Evolutionary conservation across 2,888 invertebrate genomes (phyloP).

Genomic region (Pediacus dermestoides): DNA sequence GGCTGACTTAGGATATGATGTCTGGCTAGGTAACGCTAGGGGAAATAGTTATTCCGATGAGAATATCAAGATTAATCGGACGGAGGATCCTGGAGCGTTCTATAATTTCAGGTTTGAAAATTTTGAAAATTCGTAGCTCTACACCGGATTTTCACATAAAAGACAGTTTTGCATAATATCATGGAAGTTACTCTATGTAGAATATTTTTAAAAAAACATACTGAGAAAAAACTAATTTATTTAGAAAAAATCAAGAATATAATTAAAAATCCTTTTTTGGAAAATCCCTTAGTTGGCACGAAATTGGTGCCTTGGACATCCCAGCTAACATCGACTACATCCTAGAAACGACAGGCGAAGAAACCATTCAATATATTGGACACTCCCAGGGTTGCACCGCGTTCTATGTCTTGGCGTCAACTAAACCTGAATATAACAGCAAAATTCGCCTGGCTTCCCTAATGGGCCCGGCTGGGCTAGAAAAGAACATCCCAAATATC

Average conservation of each 20-base stretch:
- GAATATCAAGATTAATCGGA: conserved; percentile 53
- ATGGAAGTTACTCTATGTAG: too few relatives aligned
- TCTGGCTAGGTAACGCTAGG: too few relatives aligned
- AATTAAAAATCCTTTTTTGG: too few relatives aligned
- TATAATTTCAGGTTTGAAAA: conserved; percentile 66
- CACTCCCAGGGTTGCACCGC: conserved; percentile 70
- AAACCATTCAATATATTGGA: conserved; percentile 67
- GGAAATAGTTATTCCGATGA: too few relatives aligned
- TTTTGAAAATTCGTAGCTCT: too few relatives aligned
- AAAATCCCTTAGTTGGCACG: conserved; percentile 65
- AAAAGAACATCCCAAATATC: conserved; percentile 6
- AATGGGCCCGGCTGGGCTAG: conserved; percentile 52
- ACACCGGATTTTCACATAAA: too few relatives aligned
- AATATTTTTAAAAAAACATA: too few relatives aligned
- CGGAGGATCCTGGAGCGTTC: conserved; percentile 46
- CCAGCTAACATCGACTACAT: conserved; percentile 73
- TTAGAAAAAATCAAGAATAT: too few relatives aligned
- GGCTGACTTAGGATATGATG: too few relatives aligned
- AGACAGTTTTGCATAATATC: too few relatives aligned
- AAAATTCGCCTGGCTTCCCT: conserved; percentile 62
- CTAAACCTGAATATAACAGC: conserved; percentile 58
- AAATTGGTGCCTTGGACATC: conserved; percentile 71
- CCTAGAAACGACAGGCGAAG: conserved; percentile 53
- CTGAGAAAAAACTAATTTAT: too few relatives aligned
- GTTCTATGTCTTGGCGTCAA: conserved; percentile 61